These are phyloP conservation scores for Ophiothrix spiculata DNA, from an alignment of 35 echinoderm and acorn worm genomes.

Conservation along the genomic window DNA sequence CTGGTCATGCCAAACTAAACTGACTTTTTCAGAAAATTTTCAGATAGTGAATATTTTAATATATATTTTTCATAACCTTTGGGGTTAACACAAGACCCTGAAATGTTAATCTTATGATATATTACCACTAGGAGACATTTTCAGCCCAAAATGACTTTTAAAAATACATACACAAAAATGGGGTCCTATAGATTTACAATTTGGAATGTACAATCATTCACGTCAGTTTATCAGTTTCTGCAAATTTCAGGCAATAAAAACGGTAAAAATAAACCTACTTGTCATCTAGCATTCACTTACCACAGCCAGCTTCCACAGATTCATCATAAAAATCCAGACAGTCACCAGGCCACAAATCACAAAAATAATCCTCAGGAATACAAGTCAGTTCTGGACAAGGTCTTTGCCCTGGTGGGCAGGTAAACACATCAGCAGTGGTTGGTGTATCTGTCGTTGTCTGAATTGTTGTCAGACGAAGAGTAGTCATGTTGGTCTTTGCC, in stretches of 20 bases:
- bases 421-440: neutral
- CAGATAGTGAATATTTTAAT: too few relatives aligned
- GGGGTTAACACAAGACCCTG: too few relatives aligned
- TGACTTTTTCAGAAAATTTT: too few relatives aligned
- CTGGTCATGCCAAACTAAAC: too few relatives aligned
- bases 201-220: too few relatives aligned
- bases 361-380: slow-evolving; percentile 37
- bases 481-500: neutral
- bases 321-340: slow-evolving; percentile 73
- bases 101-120: too few relatives aligned
- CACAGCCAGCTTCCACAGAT: slow-evolving; percentile 58
- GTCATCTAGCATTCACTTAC: slow-evolving; percentile 28
- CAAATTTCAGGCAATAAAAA: neutral
- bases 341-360: slow-evolving; percentile 66
- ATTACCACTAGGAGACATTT: too few relatives aligned
- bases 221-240: neutral
- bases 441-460: neutral
- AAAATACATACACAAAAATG: too few relatives aligned
- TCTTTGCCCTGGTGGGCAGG: neutral
- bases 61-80: too few relatives aligned
- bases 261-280: neutral
- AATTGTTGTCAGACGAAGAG: neutral
- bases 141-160: too few relatives aligned
- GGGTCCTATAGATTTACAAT: too few relatives aligned
- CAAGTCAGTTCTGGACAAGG: slow-evolving; percentile 54